Base-by-base conservation (phyloP, 1,140 invertebrate species). In the Bombus ignitus region DNA sequence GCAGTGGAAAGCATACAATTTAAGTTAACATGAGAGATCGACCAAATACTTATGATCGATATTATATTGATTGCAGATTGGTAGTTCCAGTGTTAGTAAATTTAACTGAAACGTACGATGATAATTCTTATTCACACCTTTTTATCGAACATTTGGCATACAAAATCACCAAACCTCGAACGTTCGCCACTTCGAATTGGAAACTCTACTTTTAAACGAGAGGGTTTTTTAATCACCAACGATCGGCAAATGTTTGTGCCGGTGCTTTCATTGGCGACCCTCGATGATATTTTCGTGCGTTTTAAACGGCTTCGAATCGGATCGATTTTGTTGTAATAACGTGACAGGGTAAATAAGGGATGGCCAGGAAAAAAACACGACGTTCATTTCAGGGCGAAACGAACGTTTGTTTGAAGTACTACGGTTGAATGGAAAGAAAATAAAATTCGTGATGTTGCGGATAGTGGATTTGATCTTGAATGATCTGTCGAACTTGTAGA, bases 281-380 rank as follows among this genome's bases (percentile, higher is more conserved):
- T 8, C 35, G 35, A 22, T 35, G 44, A 42, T 66, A 57, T n/a
- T 77, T 66, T 25, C n/a, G n/a, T 47, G 62, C 35, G 47, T n/a
- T 84, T 59, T 35, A 39, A 78, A 42, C 25, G 25, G 15, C 3
- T 25, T 42, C 28, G n/a, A 8, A 10, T 35, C n/a, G 47, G 37
- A 62, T 78, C 65, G 47, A 42, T 83, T 83, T 77, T 35, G 75
- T 84, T 84, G 75, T 79, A 79, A 84, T 72, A 71, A 84, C 76
- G n/a, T 22, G 12, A 3, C 39, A 42, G 18, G n/a, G 75, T 71
- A 84, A 84, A 84, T 70, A 84, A 70, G 42, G 66, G 68, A 15
- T 6, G 0, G 37, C 18, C 28, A 2, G 22, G 6, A 12, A 57
- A 35, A 42, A 71, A 70, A 57, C 22, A n/a, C 6, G 22, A 32